Conservation (phyloP, 2,888 invertebrate species). For the Polylopha cassiicola region DNA sequence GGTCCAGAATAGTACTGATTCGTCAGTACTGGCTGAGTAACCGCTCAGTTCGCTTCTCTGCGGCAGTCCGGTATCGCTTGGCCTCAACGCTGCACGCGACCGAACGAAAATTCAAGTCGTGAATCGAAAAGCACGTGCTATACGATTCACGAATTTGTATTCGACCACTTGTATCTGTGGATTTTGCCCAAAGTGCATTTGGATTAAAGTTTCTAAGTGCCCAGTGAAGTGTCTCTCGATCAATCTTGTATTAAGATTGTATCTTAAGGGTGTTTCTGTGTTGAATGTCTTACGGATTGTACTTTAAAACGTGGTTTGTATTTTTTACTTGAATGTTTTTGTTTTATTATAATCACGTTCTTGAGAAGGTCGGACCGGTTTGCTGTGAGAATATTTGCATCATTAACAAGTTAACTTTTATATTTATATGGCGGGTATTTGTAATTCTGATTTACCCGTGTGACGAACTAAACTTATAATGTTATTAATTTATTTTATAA, state of each 20-base stretch:
- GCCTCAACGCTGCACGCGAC: conserved; percentile 35
- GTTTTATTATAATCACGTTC: conserved; percentile 23
- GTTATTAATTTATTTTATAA: no score
- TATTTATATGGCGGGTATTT: conserved; percentile 8
- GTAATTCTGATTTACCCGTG: no score
- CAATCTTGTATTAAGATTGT: conserved; percentile 38
- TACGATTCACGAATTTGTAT: conserved; percentile 4
- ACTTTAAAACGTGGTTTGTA: conserved; percentile 19
- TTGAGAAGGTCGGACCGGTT: conserved; percentile 42
- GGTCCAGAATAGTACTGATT: conserved; percentile 4
- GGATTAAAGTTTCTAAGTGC: conserved; percentile 17
- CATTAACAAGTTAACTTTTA: conserved; percentile 11
- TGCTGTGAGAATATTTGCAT: conserved; percentile 22
- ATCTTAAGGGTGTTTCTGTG: conserved; percentile 33
- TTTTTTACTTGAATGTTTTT: conserved; percentile 27
- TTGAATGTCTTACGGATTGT: conserved; percentile 20
- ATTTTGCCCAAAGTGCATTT: conserved; percentile 8
- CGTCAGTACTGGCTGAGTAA: not conserved
- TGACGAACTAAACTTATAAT: no score
- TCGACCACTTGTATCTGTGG: conserved; percentile 12
- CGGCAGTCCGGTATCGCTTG: conserved; percentile 34
- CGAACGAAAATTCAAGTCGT: conserved; percentile 22
- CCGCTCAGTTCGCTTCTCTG: conserved; percentile 16
- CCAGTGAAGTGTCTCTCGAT: conserved; percentile 35
- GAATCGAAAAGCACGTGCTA: conserved; percentile 15